Evolutionary conservation across 2,113 vertebrate genomes (phyloP), one percentile per base, ranked within the genome.

Genomic region (Mionectes macconnelli): DNA sequence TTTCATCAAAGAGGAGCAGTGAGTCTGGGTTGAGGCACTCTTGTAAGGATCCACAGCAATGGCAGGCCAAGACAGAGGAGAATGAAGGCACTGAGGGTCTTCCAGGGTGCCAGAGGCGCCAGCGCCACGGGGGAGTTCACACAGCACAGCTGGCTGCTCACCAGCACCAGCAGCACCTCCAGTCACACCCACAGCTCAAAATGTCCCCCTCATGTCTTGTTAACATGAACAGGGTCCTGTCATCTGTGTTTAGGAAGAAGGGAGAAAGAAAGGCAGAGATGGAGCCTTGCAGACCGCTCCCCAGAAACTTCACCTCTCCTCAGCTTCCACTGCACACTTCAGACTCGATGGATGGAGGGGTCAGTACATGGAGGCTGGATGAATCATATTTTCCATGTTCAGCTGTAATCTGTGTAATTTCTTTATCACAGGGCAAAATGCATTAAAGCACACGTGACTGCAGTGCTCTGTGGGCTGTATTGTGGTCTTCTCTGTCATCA

Each of bases 341-440:
- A 4, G 83, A 39, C 37, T 9, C 39, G 72, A 50, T 27, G 76
- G 64, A 60, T 11, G 64, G 63, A 88, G 31, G 49, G 78, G 12
- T 56, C 11, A 1, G 50, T 10, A 87, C 87, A 55, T 31, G 82
- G 49, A 50, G 63, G 63, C 50, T 3, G 37, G 20, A 23, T 87
- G 90, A 92, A 82, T 93, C 93, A 78, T 11, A 53, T 87, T 92
- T 95, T 89, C 92, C 92, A 11, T 25, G 23, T 53, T 78, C 44
- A 22, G 24, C 40, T 60, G 44, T 45, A 39, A 40, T 64, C 79
- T 37, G 39, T 10, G 67, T 88, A 44, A 94, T 84, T 89, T 78
- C 76, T 89, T 89, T 84, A 87, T 90, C 73, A 27, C 9, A 7
- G 44, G 59, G 25, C 24, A 88, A 56, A 95, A 78, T 0, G n/a